Evolutionary conservation across 2,888 invertebrate species (phyloP), one percentile per base, ranked within the genome.

Genomic region (Crepidodera aurea): DNA sequence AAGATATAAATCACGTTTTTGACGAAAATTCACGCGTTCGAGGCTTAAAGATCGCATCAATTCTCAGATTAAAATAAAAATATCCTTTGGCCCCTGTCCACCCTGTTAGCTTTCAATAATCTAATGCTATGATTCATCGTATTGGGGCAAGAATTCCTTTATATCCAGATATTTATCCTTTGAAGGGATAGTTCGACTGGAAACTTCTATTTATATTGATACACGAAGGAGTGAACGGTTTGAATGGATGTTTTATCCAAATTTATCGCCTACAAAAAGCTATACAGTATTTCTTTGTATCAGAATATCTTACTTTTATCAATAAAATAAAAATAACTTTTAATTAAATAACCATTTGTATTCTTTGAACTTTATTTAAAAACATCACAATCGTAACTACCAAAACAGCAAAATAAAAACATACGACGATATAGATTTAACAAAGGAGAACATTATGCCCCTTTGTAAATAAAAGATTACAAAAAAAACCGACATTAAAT

Each of bases 31-130:
- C 66, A 63, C 57, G 65, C 63, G 58, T 59, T 59, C 53, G 53
- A 40, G 60, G 69, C 66, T 67, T 66, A 67, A 59, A 71, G 71
- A 73, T 71, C 71, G 54, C 72, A 72, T 74, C 74, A 73, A 73
- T 74, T 68, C 66, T 56, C 56, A 71, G 74, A 74, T 74, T 74
- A 72, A 71, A 73, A 70, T 70, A 65, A 66, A 68, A 70, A 66
- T 65, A 59, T 65, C 63, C 66, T 37, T 40, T 53, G 46, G 22
- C 63, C 67, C 62, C 57, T 65, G 65, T 65, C 65, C 66, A 66
- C 58, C 57, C 65, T 71, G 71, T 72, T 72, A 66, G 69, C 72
- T 70, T 69, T 69, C 71, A 71, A 72, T 72, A 69, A 67, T 65
- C 67, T 71, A 66, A 72, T 71, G 64, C 70, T 55, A 59, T 71